Evolutionary conservation across 2,797 vertebrate genomes (phyloP).

Genomic region (Trachurus trachurus): DNA sequence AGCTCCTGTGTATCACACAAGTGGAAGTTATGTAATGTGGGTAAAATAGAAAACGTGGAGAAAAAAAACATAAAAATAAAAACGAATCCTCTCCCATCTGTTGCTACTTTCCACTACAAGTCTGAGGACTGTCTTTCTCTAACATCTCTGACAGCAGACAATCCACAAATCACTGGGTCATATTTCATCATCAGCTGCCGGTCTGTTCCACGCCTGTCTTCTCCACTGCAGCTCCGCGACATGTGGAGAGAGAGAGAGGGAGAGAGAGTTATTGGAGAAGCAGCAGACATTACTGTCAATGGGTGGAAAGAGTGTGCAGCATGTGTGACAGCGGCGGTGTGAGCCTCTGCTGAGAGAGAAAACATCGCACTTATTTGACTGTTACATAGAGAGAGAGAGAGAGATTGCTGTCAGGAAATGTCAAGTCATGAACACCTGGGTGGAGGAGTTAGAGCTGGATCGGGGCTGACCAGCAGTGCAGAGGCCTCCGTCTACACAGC

Average conservation of each 20-base stretch:
- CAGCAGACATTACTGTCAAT: constrained; percentile 7
- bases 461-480: neutral
- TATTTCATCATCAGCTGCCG: constrained; percentile 81
- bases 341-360: constrained; percentile 44
- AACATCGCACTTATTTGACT: constrained; percentile 51
- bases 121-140: constrained; percentile 47
- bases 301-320: constrained; percentile 22
- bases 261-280: constrained; percentile 54
- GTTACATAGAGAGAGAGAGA: constrained; percentile 8
- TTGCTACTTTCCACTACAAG: constrained; percentile 65
- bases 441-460: constrained; percentile 8
- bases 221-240: constrained; percentile 40
- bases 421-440: constrained; percentile 50
- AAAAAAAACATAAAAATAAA: neutral
- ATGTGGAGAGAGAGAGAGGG: constrained; percentile 37
- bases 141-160: constrained; percentile 69
- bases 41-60: neutral
- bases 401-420: constrained; percentile 57
- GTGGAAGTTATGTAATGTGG: constrained; percentile 68
- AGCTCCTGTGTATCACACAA: constrained; percentile 45
- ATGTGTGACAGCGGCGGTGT: constrained; percentile 45
- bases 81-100: constrained; percentile 71
- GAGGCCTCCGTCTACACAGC: neutral
- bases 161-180: constrained; percentile 75
- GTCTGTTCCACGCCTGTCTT: constrained; percentile 59